Conservation (phyloP, 2,113 vertebrate genomes). For the Regulus satrapa region DNA sequence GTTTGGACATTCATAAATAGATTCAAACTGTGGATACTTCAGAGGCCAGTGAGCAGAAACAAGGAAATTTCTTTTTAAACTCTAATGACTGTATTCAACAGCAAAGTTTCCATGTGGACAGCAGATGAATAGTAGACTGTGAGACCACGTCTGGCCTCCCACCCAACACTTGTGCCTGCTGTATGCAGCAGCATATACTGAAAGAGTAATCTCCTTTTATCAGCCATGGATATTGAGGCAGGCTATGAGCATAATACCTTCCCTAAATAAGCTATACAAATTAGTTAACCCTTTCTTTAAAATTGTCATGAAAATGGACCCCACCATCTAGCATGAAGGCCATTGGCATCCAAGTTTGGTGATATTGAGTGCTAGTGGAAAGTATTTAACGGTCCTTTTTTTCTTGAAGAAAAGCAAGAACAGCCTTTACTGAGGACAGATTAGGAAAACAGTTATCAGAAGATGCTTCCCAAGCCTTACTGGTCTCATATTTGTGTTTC, state of each 20-base stretch:
- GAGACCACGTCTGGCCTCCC: background rate
- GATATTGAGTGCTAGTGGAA: background rate
- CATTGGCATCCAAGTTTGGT: background rate
- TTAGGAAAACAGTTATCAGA: background rate
- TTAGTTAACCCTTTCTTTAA: background rate
- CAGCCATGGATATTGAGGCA: background rate
- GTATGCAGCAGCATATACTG: background rate
- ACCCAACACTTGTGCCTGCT: background rate
- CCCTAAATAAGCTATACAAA: background rate
- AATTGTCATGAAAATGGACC: background rate
- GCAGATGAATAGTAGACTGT: background rate
- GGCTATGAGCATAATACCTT: background rate
- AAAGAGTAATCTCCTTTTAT: background rate
- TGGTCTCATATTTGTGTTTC: background rate
- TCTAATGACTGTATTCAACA: slow-evolving; percentile 81
- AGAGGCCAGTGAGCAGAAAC: slow-evolving; percentile 33
- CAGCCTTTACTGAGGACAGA: background rate
- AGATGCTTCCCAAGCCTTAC: background rate
- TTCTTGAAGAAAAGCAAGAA: background rate
- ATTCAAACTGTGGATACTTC: slow-evolving; percentile 80
- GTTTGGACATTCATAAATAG: slow-evolving; percentile 76
- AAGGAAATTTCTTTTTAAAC: slow-evolving; percentile 64
- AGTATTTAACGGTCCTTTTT: background rate
- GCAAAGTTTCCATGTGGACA: slow-evolving; percentile 26
- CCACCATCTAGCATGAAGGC: background rate